Evolutionary conservation across 2,113 vertebrate genomes (phyloP).

Genomic region (Anser cygnoides): DNA sequence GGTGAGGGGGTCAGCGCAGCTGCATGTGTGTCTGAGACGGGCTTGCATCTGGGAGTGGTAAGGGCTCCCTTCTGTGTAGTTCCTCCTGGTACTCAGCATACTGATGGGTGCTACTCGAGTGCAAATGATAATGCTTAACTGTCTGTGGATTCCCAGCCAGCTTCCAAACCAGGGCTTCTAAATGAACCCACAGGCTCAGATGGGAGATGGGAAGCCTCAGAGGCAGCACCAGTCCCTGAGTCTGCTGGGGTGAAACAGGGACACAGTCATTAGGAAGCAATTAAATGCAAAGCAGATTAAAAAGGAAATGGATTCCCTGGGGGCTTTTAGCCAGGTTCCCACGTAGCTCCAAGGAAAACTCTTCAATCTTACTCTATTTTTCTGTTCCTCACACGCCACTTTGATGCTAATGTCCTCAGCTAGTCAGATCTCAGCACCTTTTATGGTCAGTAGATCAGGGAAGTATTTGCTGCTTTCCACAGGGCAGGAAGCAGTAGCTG

Average conservation of each 20-base stretch:
- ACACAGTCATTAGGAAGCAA: slow-evolving; percentile 48
- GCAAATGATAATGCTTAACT: background rate
- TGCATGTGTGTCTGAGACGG: background rate
- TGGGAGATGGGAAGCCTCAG: background rate
- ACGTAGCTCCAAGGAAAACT: slow-evolving; percentile 41
- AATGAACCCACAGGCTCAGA: background rate
- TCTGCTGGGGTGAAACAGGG: slow-evolving; percentile 5
- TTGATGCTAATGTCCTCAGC: slow-evolving; percentile 31
- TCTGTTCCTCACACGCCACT: background rate
- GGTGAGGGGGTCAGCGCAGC: background rate
- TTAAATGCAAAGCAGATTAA: slow-evolving; percentile 58
- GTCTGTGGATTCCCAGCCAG: background rate
- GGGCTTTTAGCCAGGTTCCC: slow-evolving; percentile 40
- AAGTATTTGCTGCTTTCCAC: background rate
- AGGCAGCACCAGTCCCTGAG: background rate
- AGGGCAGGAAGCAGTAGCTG: background rate
- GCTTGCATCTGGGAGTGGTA: background rate
- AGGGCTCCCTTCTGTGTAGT: background rate
- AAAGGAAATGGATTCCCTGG: slow-evolving; percentile 11
- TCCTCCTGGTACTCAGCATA: background rate
- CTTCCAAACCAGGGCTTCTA: background rate
- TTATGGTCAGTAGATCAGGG: background rate
- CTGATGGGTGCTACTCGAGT: background rate
- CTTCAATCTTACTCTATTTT: slow-evolving; percentile 15
- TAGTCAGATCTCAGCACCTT: background rate